Evolutionary conservation across 2,797 vertebrate species (phyloP).

Genomic region (Gobio occitaniae): DNA sequence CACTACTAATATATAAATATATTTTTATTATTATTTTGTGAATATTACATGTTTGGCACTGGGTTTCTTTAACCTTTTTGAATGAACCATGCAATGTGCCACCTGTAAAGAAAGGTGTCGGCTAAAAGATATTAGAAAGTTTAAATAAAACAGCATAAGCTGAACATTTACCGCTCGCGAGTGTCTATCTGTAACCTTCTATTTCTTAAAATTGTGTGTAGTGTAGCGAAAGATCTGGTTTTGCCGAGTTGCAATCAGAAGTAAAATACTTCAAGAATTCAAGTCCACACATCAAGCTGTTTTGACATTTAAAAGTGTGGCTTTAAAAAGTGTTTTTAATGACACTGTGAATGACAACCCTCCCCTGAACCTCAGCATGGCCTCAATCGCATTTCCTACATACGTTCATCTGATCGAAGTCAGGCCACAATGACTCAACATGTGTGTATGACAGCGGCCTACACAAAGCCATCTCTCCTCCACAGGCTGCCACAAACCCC

Average conservation of each 20-base stretch:
- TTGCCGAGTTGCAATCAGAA: conserved; percentile 29
- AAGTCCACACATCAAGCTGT: conserved; percentile 40
- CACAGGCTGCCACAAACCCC: conserved; percentile 77
- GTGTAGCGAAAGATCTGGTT: conserved; percentile 21
- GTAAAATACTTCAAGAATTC: conserved; percentile 7
- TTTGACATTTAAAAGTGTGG: conserved; percentile 53
- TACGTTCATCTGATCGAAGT: conserved; percentile 74
- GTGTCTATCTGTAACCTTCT: not conserved
- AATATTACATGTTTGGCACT: not conserved
- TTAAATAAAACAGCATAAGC: conserved; percentile 1
- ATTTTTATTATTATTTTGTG: not conserved
- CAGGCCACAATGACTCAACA: conserved; percentile 79
- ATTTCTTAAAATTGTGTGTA: not conserved
- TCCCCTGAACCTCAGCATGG: conserved; percentile 33
- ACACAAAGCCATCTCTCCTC: conserved; percentile 72
- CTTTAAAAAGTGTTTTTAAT: conserved; percentile 17
- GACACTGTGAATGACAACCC: conserved; percentile 25
- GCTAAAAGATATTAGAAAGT: conserved; percentile 70
- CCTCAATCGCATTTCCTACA: conserved; percentile 61
- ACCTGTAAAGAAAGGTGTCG: not conserved
- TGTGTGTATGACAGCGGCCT: conserved; percentile 80
- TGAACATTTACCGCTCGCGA: not conserved
- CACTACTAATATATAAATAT: too few relatives aligned
- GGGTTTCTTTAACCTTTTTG: not conserved
- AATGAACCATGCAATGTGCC: not conserved